These are phyloP conservation scores for Campylorhamphus procurvoides DNA, from an alignment of 2,113 vertebrate genomes.

Conservation along the genomic window DNA sequence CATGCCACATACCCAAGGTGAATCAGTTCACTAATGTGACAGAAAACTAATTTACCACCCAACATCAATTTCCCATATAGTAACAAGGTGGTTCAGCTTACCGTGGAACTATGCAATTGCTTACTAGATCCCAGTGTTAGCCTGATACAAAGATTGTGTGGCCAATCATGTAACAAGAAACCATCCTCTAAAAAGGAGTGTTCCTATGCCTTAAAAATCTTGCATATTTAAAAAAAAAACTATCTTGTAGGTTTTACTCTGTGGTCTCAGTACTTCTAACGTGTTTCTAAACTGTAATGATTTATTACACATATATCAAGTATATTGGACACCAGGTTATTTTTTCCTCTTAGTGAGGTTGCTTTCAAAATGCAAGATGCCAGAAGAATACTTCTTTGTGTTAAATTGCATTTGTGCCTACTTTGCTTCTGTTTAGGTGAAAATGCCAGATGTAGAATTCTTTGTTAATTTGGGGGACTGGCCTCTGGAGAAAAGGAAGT, in stretches of 20 bases:
- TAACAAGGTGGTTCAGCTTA: background rate
- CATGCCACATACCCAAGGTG: background rate
- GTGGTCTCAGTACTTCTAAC: background rate
- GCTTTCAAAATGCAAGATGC: background rate
- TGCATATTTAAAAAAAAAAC: background rate
- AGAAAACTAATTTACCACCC: background rate
- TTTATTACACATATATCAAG: background rate
- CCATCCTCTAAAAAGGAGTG: background rate
- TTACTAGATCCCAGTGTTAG: background rate
- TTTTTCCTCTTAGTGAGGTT: background rate
- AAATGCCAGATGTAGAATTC: constrained; percentile 92
- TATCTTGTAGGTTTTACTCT: background rate
- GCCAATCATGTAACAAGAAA: background rate
- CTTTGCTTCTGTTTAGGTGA: constrained; percentile 80
- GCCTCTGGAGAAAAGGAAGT: constrained; percentile 94
- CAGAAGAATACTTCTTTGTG: background rate
- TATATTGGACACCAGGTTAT: background rate
- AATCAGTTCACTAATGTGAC: background rate
- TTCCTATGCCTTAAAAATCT: background rate
- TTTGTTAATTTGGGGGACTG: constrained; percentile 98
- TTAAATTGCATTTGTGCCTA: background rate
- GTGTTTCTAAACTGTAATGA: background rate
- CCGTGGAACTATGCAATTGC: background rate
- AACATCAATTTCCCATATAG: background rate
- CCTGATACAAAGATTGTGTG: background rate